Percentiles rank a stretch among this genome's conserved stretches.
Evolutionary conservation across 1,140 invertebrate species (phyloP).

Genomic region (Meloidogyne floridensis): DNA sequence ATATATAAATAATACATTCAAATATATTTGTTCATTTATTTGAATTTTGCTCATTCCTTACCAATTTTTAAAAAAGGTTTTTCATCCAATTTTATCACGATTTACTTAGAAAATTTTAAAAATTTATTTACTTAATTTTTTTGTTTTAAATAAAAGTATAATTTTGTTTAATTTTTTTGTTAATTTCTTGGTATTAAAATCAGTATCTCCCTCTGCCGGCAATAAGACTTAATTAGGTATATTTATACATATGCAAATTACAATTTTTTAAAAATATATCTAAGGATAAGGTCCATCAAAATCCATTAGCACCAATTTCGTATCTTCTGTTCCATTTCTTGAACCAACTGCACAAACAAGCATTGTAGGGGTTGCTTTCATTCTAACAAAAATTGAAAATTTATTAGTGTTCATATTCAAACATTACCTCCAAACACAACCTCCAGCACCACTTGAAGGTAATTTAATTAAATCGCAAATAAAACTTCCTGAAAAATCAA

Average conservation of each 20-base stretch:
- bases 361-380: slow-evolving; percentile 90
- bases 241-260: too few species aligned
- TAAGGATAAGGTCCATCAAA: slow-evolving; percentile 80
- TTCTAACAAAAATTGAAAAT: slow-evolving; percentile 69
- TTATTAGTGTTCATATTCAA: neutral
- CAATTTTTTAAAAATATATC: too few species aligned
- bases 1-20: neutral
- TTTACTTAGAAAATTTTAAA: neutral
- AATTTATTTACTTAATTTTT: neutral
- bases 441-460: slow-evolving; percentile 91
- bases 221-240: too few species aligned
- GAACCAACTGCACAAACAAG: slow-evolving; percentile 96
- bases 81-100: too few species aligned
- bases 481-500: slow-evolving; percentile 74
- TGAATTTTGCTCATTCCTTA: neutral
- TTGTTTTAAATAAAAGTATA: neutral
- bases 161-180: too few species aligned
- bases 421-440: slow-evolving; percentile 83
- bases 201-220: too few species aligned
- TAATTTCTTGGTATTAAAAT: too few species aligned
- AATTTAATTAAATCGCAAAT: slow-evolving; percentile 90
- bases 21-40: neutral
- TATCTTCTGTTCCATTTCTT: slow-evolving; percentile 96
- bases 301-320: slow-evolving; percentile 92
- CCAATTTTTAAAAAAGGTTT: neutral